A percentile compares a stretch with the other conserved stretches of the same genome.
Conservation (phyloP, 2,888 invertebrate genomes). For the Tachina fera region DNA sequence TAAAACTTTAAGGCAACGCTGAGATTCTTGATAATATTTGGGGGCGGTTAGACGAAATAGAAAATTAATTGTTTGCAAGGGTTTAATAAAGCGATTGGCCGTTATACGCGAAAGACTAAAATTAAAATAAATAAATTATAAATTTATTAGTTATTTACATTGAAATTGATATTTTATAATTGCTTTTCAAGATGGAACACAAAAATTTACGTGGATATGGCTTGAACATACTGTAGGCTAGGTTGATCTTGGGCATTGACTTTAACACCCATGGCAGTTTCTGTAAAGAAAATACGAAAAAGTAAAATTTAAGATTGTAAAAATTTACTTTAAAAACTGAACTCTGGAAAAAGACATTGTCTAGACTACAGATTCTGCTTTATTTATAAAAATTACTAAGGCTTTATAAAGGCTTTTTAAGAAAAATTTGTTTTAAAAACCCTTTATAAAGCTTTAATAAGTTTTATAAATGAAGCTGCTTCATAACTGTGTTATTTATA, state of each 20-base stretch:
- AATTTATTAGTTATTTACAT: background rate
- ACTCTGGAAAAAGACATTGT: too few species aligned
- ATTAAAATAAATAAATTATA: background rate
- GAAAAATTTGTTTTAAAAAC: too few species aligned
- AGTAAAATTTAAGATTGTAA: too few species aligned
- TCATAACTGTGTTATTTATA: too few species aligned
- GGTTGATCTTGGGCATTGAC: slow-evolving; percentile 83
- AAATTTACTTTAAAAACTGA: too few species aligned
- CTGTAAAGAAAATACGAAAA: slow-evolving; percentile 56
- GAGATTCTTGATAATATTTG: slow-evolving; percentile 72
- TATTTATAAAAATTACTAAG: too few species aligned
- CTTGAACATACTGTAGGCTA: slow-evolving; percentile 87
- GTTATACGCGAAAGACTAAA: slow-evolving; percentile 77
- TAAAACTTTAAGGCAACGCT: slow-evolving; percentile 68
- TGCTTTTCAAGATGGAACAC: slow-evolving; percentile 81
- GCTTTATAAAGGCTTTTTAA: too few species aligned
- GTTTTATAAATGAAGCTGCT: too few species aligned
- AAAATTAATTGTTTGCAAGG: slow-evolving; percentile 77
- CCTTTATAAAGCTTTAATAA: too few species aligned
- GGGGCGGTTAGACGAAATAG: slow-evolving; percentile 76
- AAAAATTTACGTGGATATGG: slow-evolving; percentile 86
- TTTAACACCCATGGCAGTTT: slow-evolving; percentile 76
- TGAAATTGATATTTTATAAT: too few species aligned
- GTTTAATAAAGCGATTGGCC: slow-evolving; percentile 77
- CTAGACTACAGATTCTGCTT: too few species aligned